Conservation (phyloP, 2,113 vertebrate genomes). For the Odontophorus gujanensis region DNA sequence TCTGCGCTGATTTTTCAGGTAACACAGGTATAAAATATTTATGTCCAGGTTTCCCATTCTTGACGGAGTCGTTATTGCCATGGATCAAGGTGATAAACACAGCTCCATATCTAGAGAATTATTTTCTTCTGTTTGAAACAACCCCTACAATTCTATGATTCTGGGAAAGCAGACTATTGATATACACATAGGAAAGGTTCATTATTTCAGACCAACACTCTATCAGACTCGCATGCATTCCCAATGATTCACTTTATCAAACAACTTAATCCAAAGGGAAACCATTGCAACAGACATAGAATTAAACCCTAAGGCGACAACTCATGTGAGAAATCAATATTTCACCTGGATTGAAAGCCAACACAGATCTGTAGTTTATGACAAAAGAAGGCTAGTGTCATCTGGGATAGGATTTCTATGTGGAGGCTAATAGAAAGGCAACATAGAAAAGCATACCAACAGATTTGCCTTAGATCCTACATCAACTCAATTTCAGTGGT, state of each 20-base stretch:
- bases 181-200: background rate
- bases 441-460: background rate
- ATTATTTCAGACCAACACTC: background rate
- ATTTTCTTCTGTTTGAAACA: background rate
- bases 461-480: background rate
- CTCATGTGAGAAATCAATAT: background rate
- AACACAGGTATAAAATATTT: background rate
- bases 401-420: background rate
- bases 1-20: background rate
- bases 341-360: background rate
- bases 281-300: background rate
- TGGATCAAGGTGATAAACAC: background rate
- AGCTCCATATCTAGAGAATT: background rate
- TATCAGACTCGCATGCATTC: background rate
- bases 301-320: background rate
- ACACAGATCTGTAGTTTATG: background rate
- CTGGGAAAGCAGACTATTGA: background rate
- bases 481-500: rapidly evolving
- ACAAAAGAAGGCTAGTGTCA: background rate
- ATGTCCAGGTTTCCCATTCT: background rate
- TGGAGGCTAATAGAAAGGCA: background rate
- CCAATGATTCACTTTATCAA: background rate
- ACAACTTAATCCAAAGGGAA: background rate
- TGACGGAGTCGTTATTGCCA: background rate
- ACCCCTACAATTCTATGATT: too few relatives aligned